phyloP scores from a whole-genome alignment of 2,888 invertebrate species.

The Hyalella azteca region DNA sequence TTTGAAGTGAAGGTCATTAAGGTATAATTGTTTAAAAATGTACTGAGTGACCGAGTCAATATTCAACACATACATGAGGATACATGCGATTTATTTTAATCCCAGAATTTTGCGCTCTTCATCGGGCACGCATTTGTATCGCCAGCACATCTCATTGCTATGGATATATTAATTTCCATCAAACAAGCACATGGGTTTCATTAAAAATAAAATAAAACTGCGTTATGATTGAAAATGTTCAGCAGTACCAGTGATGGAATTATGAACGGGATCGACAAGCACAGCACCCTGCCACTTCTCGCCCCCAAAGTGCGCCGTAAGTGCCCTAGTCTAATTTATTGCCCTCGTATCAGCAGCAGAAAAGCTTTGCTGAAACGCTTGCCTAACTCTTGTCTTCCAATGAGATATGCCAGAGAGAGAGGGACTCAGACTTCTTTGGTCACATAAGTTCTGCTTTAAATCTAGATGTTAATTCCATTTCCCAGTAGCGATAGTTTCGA shows the following conservation, averaged over 20 bases:
- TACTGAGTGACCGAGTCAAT: too few species aligned
- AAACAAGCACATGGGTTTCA: neutral
- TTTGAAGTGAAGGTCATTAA: too few species aligned
- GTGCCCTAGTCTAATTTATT: neutral
- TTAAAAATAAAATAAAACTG: too few species aligned
- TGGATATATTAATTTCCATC: neutral
- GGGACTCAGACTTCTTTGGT: neutral
- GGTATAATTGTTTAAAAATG: too few species aligned
- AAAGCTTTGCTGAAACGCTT: neutral
- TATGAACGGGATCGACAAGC: too few species aligned
- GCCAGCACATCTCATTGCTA: neutral
- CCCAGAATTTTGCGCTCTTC: too few species aligned
- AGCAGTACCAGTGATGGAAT: neutral
- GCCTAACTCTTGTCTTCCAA: neutral
- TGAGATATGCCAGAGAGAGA: neutral
- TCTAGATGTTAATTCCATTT: neutral
- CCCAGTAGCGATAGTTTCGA: neutral
- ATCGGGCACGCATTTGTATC: neutral
- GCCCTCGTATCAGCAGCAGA: neutral
- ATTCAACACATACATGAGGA: too few species aligned
- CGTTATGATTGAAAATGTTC: too few species aligned
- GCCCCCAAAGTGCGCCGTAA: neutral
- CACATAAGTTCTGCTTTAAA: neutral
- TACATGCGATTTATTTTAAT: too few species aligned
- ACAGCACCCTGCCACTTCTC: neutral